Percentiles rank a stretch among this genome's conserved stretches.
phyloP scores from a whole-genome alignment of 2,797 vertebrate genomes.

The Alectoris magna region DNA sequence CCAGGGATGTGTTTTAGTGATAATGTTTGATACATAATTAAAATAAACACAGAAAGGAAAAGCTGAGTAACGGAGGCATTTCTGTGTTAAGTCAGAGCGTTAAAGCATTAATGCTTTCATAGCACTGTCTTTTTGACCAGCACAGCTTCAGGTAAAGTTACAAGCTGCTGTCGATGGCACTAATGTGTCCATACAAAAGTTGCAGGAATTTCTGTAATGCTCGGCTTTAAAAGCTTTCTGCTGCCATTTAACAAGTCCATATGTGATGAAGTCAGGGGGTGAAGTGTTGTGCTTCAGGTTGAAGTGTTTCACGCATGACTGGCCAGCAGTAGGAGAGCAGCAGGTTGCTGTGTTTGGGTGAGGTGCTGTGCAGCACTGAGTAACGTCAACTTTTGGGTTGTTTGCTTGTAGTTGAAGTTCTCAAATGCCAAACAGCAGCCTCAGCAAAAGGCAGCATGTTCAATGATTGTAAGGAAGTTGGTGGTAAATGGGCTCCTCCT shows the following conservation, averaged over 20 bases:
- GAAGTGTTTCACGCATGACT: neutral
- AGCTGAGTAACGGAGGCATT: conserved; percentile 2
- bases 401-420: neutral
- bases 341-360: neutral
- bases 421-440: neutral
- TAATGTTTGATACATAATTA: conserved; percentile 39
- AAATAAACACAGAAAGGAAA: conserved; percentile 3
- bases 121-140: conserved; percentile 12
- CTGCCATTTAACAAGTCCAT: neutral
- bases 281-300: neutral
- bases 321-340: neutral
- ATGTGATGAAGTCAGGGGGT: neutral
- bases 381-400: neutral
- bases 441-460: rapidly evolving
- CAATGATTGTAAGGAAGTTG: neutral
- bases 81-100: conserved; percentile 14
- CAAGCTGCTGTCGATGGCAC: neutral
- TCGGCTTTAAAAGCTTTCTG: neutral
- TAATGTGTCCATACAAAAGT: neutral
- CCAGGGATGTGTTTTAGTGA: neutral
- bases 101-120: conserved; percentile 25
- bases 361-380: neutral
- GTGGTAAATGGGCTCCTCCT: neutral
- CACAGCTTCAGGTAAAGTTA: neutral
- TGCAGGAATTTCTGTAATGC: neutral